Conservation (phyloP, 2,113 vertebrate genomes). For the Calonectris borealis region DNA sequence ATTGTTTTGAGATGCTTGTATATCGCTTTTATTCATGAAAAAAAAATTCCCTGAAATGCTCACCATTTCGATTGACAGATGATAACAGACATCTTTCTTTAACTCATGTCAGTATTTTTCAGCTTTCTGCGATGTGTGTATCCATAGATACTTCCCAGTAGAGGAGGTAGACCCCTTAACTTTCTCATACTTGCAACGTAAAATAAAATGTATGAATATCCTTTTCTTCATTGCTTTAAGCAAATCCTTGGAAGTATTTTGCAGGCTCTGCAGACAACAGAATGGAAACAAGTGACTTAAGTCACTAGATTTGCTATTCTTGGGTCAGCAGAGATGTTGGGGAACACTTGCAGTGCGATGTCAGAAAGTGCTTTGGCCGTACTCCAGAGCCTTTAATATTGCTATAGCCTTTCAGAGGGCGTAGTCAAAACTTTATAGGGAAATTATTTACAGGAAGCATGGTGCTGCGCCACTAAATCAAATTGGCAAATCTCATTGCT, state of each 20-base stretch:
- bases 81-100: constrained; percentile 26
- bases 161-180: constrained; percentile 9
- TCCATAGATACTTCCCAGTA: constrained; percentile 18
- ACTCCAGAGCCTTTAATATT: not conserved
- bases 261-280: not conserved
- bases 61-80: constrained; percentile 30
- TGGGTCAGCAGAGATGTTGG: not conserved
- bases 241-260: not conserved
- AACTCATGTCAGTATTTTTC: constrained; percentile 9
- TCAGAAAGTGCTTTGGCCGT: not conserved
- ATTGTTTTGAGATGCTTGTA: constrained; percentile 40
- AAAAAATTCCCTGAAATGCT: not conserved
- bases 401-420: not conserved
- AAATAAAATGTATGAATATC: not conserved
- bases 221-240: not conserved
- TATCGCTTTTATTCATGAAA: not conserved
- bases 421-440: not conserved
- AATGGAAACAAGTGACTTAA: not conserved
- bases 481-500: not conserved
- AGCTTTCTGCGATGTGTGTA: not conserved
- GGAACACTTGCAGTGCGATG: not conserved
- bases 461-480: not conserved
- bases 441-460: not conserved
- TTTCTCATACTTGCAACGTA: not conserved
- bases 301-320: not conserved